Percentiles rank a stretch among this genome's conserved stretches.
Evolutionary conservation across 1,140 invertebrate genomes (phyloP).

Genomic region (Papilio helenus): DNA sequence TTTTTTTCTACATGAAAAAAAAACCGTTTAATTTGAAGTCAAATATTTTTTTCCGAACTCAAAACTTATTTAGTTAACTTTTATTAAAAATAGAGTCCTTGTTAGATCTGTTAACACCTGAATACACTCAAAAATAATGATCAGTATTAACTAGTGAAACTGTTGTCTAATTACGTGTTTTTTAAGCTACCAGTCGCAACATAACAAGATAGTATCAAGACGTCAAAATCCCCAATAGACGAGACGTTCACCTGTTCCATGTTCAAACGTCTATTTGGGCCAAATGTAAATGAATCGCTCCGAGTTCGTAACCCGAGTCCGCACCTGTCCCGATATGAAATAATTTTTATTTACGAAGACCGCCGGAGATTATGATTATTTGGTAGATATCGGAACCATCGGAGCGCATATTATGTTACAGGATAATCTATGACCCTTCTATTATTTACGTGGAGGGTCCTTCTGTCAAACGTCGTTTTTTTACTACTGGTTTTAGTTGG

Average conservation of each 20-base stretch:
- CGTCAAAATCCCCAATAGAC: slow-evolving; percentile 55
- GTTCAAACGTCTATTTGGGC: slow-evolving; percentile 65
- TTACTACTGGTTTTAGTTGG: not conserved
- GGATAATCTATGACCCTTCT: slow-evolving; percentile 67
- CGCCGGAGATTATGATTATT: slow-evolving; percentile 77
- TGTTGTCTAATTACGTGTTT: slow-evolving; percentile 9
- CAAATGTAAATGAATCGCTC: slow-evolving; percentile 70
- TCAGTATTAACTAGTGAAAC: slow-evolving; percentile 16
- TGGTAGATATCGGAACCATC: slow-evolving; percentile 71
- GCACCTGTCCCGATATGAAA: slow-evolving; percentile 76
- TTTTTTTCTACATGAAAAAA: too few relatives aligned
- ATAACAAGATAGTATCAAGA: slow-evolving; percentile 56
- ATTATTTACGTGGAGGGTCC: slow-evolving; percentile 61
- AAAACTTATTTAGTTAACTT: too few relatives aligned
- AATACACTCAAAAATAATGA: slow-evolving; percentile 7
- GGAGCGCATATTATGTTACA: slow-evolving; percentile 75
- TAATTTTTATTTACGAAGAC: slow-evolving; percentile 80
- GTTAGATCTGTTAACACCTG: slow-evolving; percentile 1
- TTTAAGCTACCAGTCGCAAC: slow-evolving; percentile 44
- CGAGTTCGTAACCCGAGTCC: slow-evolving; percentile 70
- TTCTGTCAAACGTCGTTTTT: not conserved
- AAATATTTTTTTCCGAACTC: too few relatives aligned
- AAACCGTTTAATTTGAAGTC: too few relatives aligned
- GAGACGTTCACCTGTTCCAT: slow-evolving; percentile 58
- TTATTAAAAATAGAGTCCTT: not conserved